phyloP scores from a whole-genome alignment of 2,888 invertebrate genomes.

The Hecatera dysodea region DNA sequence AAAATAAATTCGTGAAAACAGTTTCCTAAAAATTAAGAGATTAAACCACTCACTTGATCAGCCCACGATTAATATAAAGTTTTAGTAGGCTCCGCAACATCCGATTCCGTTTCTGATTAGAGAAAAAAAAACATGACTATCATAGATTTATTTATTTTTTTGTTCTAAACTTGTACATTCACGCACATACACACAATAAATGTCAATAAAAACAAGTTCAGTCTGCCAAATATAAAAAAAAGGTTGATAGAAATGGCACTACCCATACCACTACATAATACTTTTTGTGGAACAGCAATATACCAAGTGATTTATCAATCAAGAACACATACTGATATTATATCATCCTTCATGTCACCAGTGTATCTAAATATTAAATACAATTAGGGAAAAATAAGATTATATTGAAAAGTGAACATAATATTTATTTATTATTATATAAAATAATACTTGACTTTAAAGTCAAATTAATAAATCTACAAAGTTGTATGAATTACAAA shows the following conservation, averaged over 20 bases:
- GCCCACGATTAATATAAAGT: too few relatives aligned
- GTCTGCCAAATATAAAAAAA: conserved; percentile 72
- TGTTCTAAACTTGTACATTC: conserved; percentile 90
- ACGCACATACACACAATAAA: conserved; percentile 89
- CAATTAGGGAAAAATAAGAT: conserved; percentile 76
- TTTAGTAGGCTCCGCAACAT: neutral
- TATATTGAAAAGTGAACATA: conserved; percentile 80
- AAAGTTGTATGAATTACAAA: conserved; percentile 83
- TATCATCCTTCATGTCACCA: conserved; percentile 46
- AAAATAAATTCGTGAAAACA: too few relatives aligned
- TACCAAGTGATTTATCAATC: conserved; percentile 47
- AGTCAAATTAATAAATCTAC: conserved; percentile 85
- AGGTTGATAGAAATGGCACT: conserved; percentile 77
- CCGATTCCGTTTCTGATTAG: neutral
- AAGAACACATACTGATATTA: conserved; percentile 46
- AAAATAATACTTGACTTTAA: conserved; percentile 88
- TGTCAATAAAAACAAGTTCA: conserved; percentile 77
- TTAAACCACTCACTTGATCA: too few relatives aligned
- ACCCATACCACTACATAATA: conserved; percentile 69
- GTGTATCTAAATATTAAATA: conserved; percentile 55
- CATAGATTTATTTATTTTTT: conserved; percentile 82
- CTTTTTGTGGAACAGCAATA: conserved; percentile 67
- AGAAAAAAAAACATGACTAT: conserved; percentile 62
- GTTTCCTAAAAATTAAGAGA: too few relatives aligned
- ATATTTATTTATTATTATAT: conserved; percentile 87